A percentile compares a stretch with the other conserved stretches of the same genome.
phyloP scores from a whole-genome alignment of 2,888 invertebrate genomes.

The Epistrophe eligans region DNA sequence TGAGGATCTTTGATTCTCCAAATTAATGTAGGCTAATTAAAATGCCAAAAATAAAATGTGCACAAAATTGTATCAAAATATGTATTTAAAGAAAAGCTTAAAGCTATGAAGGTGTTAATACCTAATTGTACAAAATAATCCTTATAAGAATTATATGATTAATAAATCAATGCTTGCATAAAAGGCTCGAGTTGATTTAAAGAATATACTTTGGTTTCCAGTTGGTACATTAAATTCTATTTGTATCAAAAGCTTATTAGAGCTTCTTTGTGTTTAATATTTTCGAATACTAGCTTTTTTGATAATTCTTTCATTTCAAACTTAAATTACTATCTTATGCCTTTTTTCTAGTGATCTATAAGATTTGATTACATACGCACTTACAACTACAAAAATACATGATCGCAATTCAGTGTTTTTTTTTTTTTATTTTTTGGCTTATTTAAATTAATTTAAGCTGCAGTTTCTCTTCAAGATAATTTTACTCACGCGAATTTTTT shows the following conservation, averaged over 20 bases:
- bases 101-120: conserved; percentile 2
- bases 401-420: no score
- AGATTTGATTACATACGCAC: no score
- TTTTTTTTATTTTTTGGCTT: neutral
- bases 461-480: neutral
- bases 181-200: conserved; percentile 4
- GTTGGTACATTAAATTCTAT: neutral
- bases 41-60: conserved; percentile 22
- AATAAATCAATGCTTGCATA: conserved; percentile 8
- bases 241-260: neutral
- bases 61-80: conserved; percentile 27
- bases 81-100: conserved; percentile 18
- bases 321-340: neutral
- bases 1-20: conserved; percentile 2
- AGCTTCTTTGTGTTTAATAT: neutral
- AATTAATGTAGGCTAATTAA: conserved; percentile 8
- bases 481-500: neutral
- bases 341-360: neutral
- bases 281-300: neutral
- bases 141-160: conserved; percentile 7
- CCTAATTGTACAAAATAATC: conserved; percentile 25
- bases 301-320: neutral
- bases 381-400: no score
- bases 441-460: neutral
- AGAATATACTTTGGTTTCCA: neutral